A percentile compares a stretch with the other conserved stretches of the same genome.
Evolutionary conservation across 2,797 vertebrate species (phyloP).

Genomic region (Mionectes olivaceus): DNA sequence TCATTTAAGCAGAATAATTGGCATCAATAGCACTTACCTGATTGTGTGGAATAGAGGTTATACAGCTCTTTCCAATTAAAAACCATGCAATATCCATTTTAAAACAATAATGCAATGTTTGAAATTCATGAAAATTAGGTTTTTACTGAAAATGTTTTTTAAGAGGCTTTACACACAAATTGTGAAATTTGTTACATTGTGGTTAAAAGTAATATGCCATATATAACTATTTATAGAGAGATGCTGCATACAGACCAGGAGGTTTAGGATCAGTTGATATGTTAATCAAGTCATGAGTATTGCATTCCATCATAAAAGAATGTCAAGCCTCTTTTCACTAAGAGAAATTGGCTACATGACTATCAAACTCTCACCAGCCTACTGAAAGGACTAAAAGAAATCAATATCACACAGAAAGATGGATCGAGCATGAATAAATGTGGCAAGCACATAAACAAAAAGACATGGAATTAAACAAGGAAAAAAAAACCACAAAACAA

Average conservation of each 20-base stretch:
- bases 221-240: background rate
- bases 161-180: conserved; percentile 47
- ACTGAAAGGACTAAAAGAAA: conserved; percentile 20
- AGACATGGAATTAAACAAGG: conserved; percentile 58
- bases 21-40: conserved; percentile 78
- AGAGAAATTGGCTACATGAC: conserved; percentile 28
- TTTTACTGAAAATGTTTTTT: conserved; percentile 29
- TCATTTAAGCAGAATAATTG: conserved; percentile 58
- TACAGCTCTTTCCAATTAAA: conserved; percentile 45
- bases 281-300: background rate
- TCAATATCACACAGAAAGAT: conserved; percentile 62
- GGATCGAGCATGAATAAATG: conserved; percentile 67
- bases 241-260: background rate
- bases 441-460: conserved; percentile 63
- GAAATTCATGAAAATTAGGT: conserved; percentile 49
- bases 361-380: conserved; percentile 2
- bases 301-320: conserved; percentile 17
- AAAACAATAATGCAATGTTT: conserved; percentile 59
- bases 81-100: conserved; percentile 54
- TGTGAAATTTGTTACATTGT: background rate
- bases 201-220: conserved; percentile 15
- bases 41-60: conserved; percentile 16
- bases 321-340: conserved; percentile 34
- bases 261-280: background rate
- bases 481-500: background rate